These are phyloP conservation scores for Empidonax traillii DNA, from an alignment of 2,113 vertebrate genomes.

Conservation along the genomic window DNA sequence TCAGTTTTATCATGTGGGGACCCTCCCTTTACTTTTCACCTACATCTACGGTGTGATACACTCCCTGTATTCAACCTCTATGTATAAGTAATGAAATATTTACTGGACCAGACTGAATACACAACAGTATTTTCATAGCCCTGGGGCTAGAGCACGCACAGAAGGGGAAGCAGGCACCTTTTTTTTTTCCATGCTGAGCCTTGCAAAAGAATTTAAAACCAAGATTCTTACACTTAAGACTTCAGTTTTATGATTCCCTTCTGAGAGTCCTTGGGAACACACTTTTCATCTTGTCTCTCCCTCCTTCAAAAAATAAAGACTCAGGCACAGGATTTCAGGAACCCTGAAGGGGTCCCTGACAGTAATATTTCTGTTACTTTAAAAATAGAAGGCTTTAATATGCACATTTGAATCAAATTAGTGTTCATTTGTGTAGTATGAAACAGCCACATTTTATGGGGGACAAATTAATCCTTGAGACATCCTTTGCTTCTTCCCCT, in stretches of 20 bases:
- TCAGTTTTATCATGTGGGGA: not conserved
- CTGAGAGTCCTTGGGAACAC: not conserved
- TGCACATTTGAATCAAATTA: not conserved
- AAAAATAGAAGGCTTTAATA: not conserved
- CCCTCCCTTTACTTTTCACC: not conserved
- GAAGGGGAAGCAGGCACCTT: not conserved
- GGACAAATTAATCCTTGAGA: not conserved
- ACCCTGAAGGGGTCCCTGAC: not conserved
- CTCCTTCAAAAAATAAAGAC: not conserved
- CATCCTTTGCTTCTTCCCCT: accelerated
- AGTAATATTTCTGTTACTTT: not conserved
- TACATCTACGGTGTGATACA: not conserved
- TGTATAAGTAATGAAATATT: constrained; percentile 13
- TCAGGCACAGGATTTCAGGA: not conserved
- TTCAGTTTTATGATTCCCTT: not conserved
- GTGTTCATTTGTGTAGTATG: not conserved
- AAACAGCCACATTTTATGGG: not conserved
- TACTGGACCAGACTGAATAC: not conserved
- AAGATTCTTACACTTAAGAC: not conserved
- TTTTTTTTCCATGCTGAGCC: not conserved
- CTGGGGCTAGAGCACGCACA: not conserved
- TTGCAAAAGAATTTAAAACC: not conserved
- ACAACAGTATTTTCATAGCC: not conserved
- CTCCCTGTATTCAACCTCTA: not conserved
- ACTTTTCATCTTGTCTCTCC: accelerated